Conservation (phyloP, 2,797 vertebrate species). For the Podarcis siculus region DNA sequence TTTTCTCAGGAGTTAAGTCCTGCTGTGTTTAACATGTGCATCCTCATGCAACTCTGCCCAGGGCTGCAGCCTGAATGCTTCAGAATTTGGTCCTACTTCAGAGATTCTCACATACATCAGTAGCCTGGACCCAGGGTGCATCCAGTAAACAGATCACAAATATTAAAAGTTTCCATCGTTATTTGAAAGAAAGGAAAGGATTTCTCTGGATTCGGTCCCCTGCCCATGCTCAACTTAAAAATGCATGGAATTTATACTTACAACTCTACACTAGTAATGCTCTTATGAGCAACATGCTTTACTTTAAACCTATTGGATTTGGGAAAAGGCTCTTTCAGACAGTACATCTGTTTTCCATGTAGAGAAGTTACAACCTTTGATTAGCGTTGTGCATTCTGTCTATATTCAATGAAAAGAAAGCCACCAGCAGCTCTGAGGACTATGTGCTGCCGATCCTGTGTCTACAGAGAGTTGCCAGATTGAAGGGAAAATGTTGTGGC, state of each 20-base stretch:
- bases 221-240: too few species aligned
- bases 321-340: not conserved
- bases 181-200: not conserved
- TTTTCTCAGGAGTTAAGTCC: not conserved
- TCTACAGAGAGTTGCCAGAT: not conserved
- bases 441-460: not conserved
- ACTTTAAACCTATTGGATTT: not conserved
- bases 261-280: not conserved
- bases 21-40: too few species aligned
- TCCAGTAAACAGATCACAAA: not conserved
- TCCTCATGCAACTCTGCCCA: not conserved
- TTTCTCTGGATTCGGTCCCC: too few species aligned
- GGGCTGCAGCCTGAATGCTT: not conserved
- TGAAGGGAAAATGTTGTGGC: too few species aligned
- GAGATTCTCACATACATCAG: not conserved
- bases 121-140: not conserved
- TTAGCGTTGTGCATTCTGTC: not conserved
- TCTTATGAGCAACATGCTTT: not conserved
- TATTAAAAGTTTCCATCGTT: not conserved
- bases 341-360: not conserved
- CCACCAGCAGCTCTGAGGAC: not conserved
- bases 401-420: not conserved
- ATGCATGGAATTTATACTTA: too few species aligned
- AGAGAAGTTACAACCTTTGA: not conserved
- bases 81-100: not conserved